Percentiles rank a stretch among this genome's conserved stretches.
Evolutionary conservation across 2,113 vertebrate genomes (phyloP).

Genomic region (Panthera leo): DNA sequence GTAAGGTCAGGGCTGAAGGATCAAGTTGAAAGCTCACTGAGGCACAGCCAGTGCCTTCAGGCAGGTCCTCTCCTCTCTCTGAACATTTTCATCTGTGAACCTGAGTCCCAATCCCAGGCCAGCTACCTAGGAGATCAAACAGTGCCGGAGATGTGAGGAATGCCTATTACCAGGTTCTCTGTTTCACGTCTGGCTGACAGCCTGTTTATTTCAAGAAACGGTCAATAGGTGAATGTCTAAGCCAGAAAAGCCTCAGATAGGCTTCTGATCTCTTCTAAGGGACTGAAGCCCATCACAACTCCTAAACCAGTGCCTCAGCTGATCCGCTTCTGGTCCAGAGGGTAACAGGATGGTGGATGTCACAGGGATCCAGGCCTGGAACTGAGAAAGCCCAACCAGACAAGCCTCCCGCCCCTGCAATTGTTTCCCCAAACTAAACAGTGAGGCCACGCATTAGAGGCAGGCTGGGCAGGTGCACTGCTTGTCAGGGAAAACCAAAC

Average conservation of each 20-base stretch:
- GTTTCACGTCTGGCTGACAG: neutral
- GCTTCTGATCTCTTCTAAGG: neutral
- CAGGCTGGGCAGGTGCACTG: neutral
- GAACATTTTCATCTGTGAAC: neutral
- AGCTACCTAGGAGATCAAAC: neutral
- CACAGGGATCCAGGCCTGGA: neutral
- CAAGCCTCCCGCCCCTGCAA: neutral
- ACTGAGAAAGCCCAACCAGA: neutral
- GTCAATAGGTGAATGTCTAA: neutral
- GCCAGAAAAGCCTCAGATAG: neutral
- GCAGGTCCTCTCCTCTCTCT: neutral
- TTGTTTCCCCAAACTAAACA: neutral
- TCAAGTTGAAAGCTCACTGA: neutral
- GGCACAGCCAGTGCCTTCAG: neutral
- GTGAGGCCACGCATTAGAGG: neutral
- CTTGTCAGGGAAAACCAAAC: constrained; percentile 33
- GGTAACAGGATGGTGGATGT: neutral
- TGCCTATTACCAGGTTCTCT: neutral
- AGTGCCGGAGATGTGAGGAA: neutral
- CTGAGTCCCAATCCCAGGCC: neutral
- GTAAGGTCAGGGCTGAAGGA: neutral
- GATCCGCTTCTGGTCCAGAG: neutral
- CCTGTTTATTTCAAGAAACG: constrained; percentile 9
- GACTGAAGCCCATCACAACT: neutral
- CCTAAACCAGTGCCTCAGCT: neutral